Evolutionary conservation across 2,888 invertebrate genomes (phyloP).

Genomic region (Latrodectus hesperus): DNA sequence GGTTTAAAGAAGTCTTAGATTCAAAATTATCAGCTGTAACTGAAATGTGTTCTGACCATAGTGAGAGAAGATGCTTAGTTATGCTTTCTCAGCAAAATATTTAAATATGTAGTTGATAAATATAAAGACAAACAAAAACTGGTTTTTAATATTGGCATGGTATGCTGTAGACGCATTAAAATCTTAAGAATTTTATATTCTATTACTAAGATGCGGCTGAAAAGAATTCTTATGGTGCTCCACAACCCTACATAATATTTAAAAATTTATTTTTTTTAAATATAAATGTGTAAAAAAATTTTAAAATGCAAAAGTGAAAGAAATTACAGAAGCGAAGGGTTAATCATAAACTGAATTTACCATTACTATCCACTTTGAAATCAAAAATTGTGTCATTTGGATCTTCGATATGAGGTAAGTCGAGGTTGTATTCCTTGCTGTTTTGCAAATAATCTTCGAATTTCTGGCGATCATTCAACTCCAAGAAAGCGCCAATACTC

Average conservation of each 20-base stretch:
- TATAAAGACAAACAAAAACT: too few species aligned
- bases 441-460: conserved; percentile 84
- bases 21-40: too few species aligned
- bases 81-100: too few species aligned
- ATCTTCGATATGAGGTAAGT: conserved; percentile 77
- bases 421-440: conserved; percentile 82
- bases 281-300: background rate
- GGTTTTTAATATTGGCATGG: too few species aligned
- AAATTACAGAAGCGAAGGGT: background rate
- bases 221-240: too few species aligned
- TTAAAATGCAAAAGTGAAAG: background rate
- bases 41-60: too few species aligned
- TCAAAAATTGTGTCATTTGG: conserved; percentile 87
- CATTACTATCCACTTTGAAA: conserved; percentile 83
- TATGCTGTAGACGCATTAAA: too few species aligned
- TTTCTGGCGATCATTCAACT: conserved; percentile 86
- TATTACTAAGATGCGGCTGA: too few species aligned
- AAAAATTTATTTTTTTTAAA: background rate
- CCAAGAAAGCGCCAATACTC: conserved; percentile 93
- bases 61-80: too few species aligned
- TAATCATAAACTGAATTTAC: background rate
- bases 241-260: background rate
- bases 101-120: too few species aligned
- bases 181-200: too few species aligned
- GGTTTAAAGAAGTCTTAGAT: too few species aligned